Percentiles rank a stretch among this genome's conserved stretches.
Conservation (phyloP, 2,888 invertebrate species). For the Boloria euphrosyne region DNA sequence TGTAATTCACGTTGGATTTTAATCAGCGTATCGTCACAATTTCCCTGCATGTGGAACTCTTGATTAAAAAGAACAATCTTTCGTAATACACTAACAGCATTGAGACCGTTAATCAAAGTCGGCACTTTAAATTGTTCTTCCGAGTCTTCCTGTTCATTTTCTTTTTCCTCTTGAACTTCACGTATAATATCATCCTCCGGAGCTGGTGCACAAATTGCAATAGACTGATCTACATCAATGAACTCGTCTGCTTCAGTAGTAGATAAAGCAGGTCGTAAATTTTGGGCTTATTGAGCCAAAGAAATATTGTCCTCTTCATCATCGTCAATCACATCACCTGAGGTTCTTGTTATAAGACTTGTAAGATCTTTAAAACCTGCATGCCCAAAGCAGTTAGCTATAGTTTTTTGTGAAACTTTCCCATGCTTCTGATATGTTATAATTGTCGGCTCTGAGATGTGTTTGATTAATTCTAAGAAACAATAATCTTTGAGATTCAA, state of each 20-base stretch:
- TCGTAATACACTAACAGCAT: conserved; percentile 41
- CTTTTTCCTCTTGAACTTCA: conserved; percentile 19
- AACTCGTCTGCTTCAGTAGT: conserved; percentile 37
- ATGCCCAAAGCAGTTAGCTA: conserved; percentile 11
- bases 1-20: conserved; percentile 32
- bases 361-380: conserved; percentile 4
- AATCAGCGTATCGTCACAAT: conserved; percentile 26
- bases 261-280: conserved; percentile 25
- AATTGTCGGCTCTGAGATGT: too few relatives aligned
- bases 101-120: conserved; percentile 39
- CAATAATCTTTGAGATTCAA: too few relatives aligned
- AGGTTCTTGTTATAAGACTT: conserved; percentile 1
- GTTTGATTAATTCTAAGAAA: too few relatives aligned
- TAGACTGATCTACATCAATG: conserved; percentile 37
- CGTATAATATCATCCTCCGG: conserved; percentile 20
- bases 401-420: conserved; percentile 22
- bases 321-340: conserved; percentile 16
- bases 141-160: not conserved
- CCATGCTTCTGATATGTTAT: conserved; percentile 17
- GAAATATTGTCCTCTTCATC: conserved; percentile 21
- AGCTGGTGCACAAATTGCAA: conserved; percentile 32
- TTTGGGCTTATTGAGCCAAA: not conserved
- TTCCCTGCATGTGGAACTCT: conserved; percentile 24
- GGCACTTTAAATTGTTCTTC: conserved; percentile 41
- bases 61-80: conserved; percentile 39